These are phyloP conservation scores for Aphaenogaster floridana DNA, from an alignment of 1,140 invertebrate species.

Conservation along the genomic window DNA sequence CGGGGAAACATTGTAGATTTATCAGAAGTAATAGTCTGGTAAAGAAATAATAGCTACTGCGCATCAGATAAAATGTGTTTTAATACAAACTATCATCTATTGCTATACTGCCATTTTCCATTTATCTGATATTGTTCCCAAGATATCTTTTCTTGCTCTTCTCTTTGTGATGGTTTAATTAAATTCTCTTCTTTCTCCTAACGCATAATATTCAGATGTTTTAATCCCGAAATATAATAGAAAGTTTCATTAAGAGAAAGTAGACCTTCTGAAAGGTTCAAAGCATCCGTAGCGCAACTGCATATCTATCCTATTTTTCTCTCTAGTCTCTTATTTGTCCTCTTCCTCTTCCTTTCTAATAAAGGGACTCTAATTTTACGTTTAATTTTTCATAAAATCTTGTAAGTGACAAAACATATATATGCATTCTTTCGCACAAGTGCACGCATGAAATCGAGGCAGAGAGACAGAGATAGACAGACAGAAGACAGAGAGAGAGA, in stretches of 20 bases:
- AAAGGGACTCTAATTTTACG: constrained; percentile 80
- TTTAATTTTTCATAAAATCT: constrained; percentile 80
- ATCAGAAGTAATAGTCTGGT: constrained; percentile 7
- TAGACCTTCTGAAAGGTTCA: neutral
- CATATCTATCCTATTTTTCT: constrained; percentile 51
- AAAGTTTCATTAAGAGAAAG: constrained; percentile 28
- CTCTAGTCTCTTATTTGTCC: neutral
- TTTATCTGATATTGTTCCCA: neutral
- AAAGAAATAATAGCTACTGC: neutral
- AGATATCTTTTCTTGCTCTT: neutral
- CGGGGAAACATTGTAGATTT: constrained; percentile 11
- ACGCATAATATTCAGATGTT: constrained; percentile 6
- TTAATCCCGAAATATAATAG: constrained; percentile 22
- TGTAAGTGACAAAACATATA: neutral
- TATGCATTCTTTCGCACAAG: neutral
- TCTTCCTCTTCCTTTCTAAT: constrained; percentile 18
- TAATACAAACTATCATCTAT: neutral
- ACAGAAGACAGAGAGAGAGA: neutral
- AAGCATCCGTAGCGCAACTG: neutral
- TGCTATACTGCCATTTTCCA: neutral
- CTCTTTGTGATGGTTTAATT: constrained; percentile 21
- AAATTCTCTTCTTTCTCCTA: neutral
- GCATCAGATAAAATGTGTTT: constrained; percentile 9
- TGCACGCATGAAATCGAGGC: neutral
- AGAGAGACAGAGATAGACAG: neutral